phyloP scores from a whole-genome alignment of 2,888 invertebrate genomes.

The Volucella inanis region DNA sequence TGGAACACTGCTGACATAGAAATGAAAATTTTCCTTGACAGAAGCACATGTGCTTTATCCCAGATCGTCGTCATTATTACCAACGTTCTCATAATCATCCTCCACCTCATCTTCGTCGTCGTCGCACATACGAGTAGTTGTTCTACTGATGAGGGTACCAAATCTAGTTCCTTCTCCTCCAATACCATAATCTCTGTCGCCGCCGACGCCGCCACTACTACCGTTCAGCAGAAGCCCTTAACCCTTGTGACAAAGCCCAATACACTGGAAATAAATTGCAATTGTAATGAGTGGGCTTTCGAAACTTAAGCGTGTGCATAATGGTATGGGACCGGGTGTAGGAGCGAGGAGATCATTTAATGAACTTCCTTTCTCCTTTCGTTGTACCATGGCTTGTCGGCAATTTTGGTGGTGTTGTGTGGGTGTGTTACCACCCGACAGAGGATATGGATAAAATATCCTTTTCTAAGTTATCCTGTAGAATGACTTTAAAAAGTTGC shows the following conservation, averaged over 20 bases:
- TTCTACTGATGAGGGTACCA: slow-evolving; percentile 42
- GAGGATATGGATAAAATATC: slow-evolving; percentile 59
- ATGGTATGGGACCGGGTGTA: background rate
- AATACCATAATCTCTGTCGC: too few relatives aligned
- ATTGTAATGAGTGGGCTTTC: slow-evolving; percentile 73
- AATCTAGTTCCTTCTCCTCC: background rate
- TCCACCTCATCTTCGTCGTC: too few relatives aligned
- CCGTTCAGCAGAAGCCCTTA: slow-evolving; percentile 25
- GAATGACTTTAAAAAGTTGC: slow-evolving; percentile 68
- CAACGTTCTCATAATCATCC: background rate
- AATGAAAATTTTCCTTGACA: slow-evolving; percentile 70
- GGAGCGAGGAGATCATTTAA: slow-evolving; percentile 63
- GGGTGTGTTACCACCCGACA: background rate
- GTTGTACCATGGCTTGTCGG: slow-evolving; percentile 34
- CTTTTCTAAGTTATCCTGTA: slow-evolving; percentile 36
- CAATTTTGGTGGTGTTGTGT: background rate
- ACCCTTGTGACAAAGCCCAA: slow-evolving; percentile 68
- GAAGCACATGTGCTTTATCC: slow-evolving; percentile 71
- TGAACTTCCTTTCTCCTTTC: slow-evolving; percentile 58
- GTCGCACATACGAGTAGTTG: background rate
- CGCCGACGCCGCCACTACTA: background rate
- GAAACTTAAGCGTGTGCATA: slow-evolving; percentile 41
- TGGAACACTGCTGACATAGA: slow-evolving; percentile 67
- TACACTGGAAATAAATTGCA: slow-evolving; percentile 75
- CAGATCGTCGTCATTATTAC: slow-evolving; percentile 49